Evolutionary conservation across 2,888 invertebrate genomes (phyloP), one percentile per base, ranked within the genome.

Genomic region (Eulithis prunata): DNA sequence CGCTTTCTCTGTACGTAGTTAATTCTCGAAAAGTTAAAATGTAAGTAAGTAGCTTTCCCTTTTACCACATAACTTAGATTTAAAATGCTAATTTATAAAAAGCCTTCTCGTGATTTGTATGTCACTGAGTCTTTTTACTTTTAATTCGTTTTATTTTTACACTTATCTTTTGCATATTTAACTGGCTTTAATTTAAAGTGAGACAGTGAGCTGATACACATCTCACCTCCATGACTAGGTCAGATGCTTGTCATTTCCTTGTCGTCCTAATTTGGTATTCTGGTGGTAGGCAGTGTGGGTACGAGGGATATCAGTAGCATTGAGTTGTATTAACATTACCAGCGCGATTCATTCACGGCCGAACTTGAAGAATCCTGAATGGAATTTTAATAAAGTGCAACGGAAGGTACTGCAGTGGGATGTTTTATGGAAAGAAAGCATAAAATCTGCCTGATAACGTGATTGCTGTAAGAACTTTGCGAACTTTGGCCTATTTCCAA

Each of bases 281-380:
- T 51, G 72, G 54, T 58, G 69, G 68, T 73, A 71, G 69, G 21
- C 21, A 21, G 21, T 21, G 21, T 21, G 21, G 21, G 68, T 73
- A 71, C 74, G 66, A 69, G 64, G 69, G 61, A 71, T 75, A 79
- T 72, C 77, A 49, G 77, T 73, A 80, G 71, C 83, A 83, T 83
- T 83, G 83, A 78, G 62, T 57, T 32, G 66, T 75, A 82, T 83
- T 83, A 80, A 75, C 78, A 83, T 83, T 78, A 75, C 77, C 54
- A 60, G 71, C 80, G 72, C 69, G 71, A 63, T 61, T 64, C 73
- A 64, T 67, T 73, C 82, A 82, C 49, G 80, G 82, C 62, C 82
- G 72, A 52, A 28, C 53, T 43, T 62, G 57, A 65, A 66, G 2
- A 57, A 57, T 67, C 52, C 71, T 72, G 67, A 62, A 59, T 73